phyloP scores from a whole-genome alignment of 2,797 vertebrate genomes.

The Diglossa cyanea region DNA sequence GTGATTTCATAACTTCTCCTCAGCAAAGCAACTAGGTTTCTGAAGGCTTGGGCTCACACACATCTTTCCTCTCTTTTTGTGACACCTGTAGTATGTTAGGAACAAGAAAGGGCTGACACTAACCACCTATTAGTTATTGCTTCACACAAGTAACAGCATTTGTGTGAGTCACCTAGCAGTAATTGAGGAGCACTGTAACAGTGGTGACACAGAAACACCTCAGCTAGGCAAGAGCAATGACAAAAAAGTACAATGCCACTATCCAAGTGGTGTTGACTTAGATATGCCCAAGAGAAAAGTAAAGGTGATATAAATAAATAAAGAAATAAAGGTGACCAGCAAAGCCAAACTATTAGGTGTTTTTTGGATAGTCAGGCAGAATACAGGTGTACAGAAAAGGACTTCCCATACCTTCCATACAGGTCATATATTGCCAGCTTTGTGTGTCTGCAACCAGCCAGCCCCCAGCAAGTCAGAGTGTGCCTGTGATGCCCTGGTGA shows the following conservation, averaged over 20 bases:
- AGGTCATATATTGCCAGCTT: not conserved
- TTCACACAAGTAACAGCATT: not conserved
- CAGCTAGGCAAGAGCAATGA: not conserved
- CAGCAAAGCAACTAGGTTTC: not conserved
- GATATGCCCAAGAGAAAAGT: not conserved
- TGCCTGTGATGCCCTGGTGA: not conserved
- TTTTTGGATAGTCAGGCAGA: not conserved
- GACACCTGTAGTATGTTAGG: not conserved
- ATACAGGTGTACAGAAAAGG: not conserved
- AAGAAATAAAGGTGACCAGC: not conserved
- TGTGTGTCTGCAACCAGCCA: not conserved
- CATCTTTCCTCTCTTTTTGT: not conserved
- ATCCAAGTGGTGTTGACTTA: not conserved
- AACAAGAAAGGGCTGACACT: not conserved
- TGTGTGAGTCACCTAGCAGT: not conserved
- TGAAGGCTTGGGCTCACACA: fast-evolving
- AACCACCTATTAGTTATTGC: not conserved
- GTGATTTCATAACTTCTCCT: not conserved
- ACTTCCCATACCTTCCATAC: not conserved
- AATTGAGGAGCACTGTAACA: not conserved
- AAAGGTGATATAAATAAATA: not conserved
- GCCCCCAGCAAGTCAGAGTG: fast-evolving
- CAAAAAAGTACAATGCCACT: not conserved
- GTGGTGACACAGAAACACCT: not conserved
- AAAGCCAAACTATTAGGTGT: not conserved